Conservation (phyloP, 2,113 vertebrate species). For the Hippolais icterina region DNA sequence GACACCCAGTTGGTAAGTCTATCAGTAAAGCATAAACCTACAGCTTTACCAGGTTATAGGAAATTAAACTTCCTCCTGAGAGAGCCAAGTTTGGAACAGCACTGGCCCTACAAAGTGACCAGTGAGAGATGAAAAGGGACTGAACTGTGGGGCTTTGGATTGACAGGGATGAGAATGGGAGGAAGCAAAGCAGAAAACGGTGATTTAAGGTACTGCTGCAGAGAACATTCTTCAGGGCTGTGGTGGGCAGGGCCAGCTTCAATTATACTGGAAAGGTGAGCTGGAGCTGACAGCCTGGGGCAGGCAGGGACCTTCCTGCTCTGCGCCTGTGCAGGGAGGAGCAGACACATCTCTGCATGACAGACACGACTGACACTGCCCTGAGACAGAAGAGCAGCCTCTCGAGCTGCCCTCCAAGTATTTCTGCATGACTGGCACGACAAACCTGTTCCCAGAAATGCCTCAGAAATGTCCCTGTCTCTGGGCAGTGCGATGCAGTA, state of each 20-base stretch:
- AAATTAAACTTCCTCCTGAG: not conserved
- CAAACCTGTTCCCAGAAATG: not conserved
- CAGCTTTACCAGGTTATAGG: not conserved
- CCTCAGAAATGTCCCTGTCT: not conserved
- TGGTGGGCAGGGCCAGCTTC: not conserved
- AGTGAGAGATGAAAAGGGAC: not conserved
- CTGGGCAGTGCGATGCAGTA: rapidly evolving
- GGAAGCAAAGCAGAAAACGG: not conserved
- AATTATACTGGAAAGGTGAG: no score
- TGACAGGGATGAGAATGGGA: not conserved
- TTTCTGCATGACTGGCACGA: rapidly evolving
- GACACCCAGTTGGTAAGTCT: not conserved
- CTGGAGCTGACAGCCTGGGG: not conserved
- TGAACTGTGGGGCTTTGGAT: not conserved
- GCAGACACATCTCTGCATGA: not conserved
- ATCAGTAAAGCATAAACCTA: not conserved
- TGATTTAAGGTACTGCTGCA: not conserved
- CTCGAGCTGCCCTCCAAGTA: not conserved
- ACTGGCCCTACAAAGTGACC: not conserved
- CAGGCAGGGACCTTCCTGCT: not conserved
- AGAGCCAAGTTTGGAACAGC: not conserved
- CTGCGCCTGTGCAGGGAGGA: not conserved
- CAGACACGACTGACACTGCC: not conserved
- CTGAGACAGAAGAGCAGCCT: not conserved
- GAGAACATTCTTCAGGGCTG: not conserved